A percentile compares a stretch with the other conserved stretches of the same genome.
Evolutionary conservation across 2,888 invertebrate species (phyloP).

Genomic region (Nephrotoma appendiculata): DNA sequence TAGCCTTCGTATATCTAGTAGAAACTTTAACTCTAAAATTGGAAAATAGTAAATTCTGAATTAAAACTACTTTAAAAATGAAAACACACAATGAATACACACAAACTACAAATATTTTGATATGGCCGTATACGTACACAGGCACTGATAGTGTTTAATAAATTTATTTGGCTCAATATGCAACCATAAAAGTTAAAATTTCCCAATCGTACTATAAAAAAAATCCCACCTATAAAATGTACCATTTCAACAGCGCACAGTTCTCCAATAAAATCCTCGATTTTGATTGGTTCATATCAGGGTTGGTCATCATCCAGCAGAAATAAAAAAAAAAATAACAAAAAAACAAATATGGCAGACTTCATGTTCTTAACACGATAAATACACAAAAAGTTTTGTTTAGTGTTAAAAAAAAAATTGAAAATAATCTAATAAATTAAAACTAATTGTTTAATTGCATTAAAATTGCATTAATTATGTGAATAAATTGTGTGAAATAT

Average conservation of each 20-base stretch:
- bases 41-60: no score
- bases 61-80: no score
- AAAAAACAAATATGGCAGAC: neutral
- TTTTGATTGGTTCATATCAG: neutral
- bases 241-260: neutral
- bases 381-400: neutral
- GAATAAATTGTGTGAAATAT: neutral
- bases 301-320: neutral
- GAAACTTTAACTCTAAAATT: no score
- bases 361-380: neutral
- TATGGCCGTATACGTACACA: no score
- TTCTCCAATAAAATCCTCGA: neutral
- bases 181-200: neutral
- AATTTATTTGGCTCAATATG: neutral
- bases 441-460: neutral
- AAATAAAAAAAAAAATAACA: neutral
- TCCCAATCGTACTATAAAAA: neutral
- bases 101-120: no score
- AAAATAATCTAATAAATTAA: neutral
- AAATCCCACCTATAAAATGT: neutral
- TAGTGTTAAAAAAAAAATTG: neutral
- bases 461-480: neutral
- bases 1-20: no score
- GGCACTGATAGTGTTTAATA: no score
- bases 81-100: no score